phyloP scores from a whole-genome alignment of 2,888 invertebrate genomes.

The Mesochorus sp. region DNA sequence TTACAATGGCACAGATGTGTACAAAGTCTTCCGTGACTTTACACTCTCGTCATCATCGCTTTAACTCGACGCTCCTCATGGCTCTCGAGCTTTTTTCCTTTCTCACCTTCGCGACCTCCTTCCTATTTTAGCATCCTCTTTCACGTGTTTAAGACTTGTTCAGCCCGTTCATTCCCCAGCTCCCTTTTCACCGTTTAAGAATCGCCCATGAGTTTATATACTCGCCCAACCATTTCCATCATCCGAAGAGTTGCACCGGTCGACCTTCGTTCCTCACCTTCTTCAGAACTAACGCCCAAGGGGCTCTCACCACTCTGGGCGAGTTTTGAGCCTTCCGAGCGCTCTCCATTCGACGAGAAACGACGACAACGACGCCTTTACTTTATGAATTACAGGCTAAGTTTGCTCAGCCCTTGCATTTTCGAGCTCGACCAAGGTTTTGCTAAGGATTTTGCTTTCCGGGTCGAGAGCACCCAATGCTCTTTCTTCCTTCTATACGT shows the following conservation, averaged over 20 bases:
- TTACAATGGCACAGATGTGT: background rate
- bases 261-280: constrained; percentile 48
- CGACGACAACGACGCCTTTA: constrained; percentile 62
- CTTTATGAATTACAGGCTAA: constrained; percentile 69
- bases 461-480: constrained; percentile 35
- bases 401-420: constrained; percentile 64
- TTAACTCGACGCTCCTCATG: constrained; percentile 22
- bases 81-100: constrained; percentile 30
- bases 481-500: constrained; percentile 81
- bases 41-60: constrained; percentile 20
- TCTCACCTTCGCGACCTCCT: constrained; percentile 43
- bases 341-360: constrained; percentile 7
- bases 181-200: constrained; percentile 23
- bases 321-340: constrained; percentile 33
- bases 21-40: constrained; percentile 15
- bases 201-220: constrained; percentile 10
- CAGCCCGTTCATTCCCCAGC: constrained; percentile 1
- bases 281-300: constrained; percentile 25
- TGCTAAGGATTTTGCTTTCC: constrained; percentile 52
- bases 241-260: constrained; percentile 25
- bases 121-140: constrained; percentile 12
- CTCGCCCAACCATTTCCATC: constrained; percentile 40
- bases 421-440: constrained; percentile 46
- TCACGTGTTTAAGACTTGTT: constrained; percentile 1
- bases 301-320: constrained; percentile 25